Base-by-base conservation (phyloP, 2,888 invertebrate species). In the Megalurothrips usitatus region DNA sequence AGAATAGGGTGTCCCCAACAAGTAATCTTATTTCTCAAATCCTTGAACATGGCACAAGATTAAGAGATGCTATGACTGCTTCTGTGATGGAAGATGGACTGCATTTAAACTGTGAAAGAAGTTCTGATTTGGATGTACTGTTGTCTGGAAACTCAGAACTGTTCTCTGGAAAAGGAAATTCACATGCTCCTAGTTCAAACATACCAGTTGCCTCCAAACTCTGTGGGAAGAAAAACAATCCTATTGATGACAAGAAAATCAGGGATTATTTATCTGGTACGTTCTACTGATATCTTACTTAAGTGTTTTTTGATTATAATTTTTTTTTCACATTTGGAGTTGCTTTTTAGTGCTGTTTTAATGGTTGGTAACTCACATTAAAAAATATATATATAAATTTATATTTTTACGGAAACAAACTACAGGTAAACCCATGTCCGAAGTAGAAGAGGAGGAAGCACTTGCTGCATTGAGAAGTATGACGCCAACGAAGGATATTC, bases 381-480 rank as follows among this genome's bases (percentile, higher is more conserved):
- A 58, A 26, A 10, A 79, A 80, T 43, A 78, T 75, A 11, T 80
- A 14, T 68, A 80, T 49, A 75, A 26, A 80, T 34, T 52, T 58
- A 48, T 58, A 2, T 80, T 52, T 80, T 52, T 23, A 58, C 17
- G 14, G 9, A 17, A 86, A 58, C 88, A 86, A 83, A 84, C 88
- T 80, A 84, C 84, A 82, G 89, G 88, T 3, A 87, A 88, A 82
- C 86, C 87, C 78, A 87, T 89, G 87, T 85, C 86, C 12, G 84
- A 83, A 81, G 84, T 84, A 43, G 88, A 89, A 75, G 87, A 89
- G 83, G 85, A 85, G 80, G 84, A 86, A 84, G 88, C 88, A 8
- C 68, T 75, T 26, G 23, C 68, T 26, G 26, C 68, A 8, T 26
- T 75, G 12, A 23, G 68, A 75, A 75, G 23, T 12, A 75, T n/a